Base-by-base conservation (phyloP, 92 coral and sea anemone species). In the Phenganax marumi region DNA sequence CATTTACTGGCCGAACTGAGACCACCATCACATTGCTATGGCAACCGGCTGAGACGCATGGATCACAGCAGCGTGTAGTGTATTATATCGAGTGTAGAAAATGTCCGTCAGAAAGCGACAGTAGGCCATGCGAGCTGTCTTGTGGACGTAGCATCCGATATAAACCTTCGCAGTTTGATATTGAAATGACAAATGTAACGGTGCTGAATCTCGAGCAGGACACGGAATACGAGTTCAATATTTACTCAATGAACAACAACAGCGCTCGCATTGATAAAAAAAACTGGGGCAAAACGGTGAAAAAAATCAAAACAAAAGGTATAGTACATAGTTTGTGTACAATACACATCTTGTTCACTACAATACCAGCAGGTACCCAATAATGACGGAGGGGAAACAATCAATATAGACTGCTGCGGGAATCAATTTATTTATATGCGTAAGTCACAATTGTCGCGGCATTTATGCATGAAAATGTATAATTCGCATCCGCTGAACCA, bases 61-160 rank as follows among this genome's bases (percentile, higher is more conserved):
- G 49, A 12, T 23, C 79, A 10, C 51, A 22, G 46, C 72, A 66
- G 50, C 9, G 5, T 19, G 55, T 85, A 0, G 25, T 16, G n/a
- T 93, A 87, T 56, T 60, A 88, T 0, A 70, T 93, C 0, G 89
- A 90, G 79, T 93, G 97, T 79, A 87, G 81, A 24, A 75, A 62
- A 21, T 93, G 97, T 25, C 74, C 63, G 73, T 77, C 84, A 17
- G 50, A 50, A 0, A 49, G 66, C 50, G 90, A 89, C 61, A 81
- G 80, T 52, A 79, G 85, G 11, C 90, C 96, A 51, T 69, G 82
- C 0, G 33, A 8, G 8, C 89, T 39, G 24, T 53, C 57, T 7
- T 94, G 98, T 79, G 87, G 86, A 13, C 8, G 53, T 13, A 16
- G 16, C 1, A 73, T 84, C 13, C 23, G 22, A 0, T 94, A 70